Conservation (phyloP, 2,888 invertebrate species). For the Tuta absoluta region DNA sequence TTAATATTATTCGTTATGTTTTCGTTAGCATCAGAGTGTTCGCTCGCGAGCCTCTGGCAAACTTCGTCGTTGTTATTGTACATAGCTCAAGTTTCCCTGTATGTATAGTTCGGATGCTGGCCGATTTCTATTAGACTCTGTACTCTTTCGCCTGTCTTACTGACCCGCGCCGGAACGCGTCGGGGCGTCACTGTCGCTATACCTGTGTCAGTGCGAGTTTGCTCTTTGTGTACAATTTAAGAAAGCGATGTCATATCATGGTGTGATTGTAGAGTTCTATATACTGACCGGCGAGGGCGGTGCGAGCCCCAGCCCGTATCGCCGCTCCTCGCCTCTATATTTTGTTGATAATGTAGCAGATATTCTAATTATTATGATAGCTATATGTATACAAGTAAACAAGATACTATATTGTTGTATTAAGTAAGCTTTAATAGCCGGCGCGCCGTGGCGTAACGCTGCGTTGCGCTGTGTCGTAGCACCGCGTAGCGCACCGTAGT, state of each 20-base stretch:
- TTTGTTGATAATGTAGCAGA: constrained; percentile 58
- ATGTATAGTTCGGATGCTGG: constrained; percentile 17
- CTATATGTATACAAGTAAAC: constrained; percentile 55
- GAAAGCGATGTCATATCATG: constrained; percentile 71
- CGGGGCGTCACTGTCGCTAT: constrained; percentile 4
- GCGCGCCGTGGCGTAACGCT: constrained; percentile 8
- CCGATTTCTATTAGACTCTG: constrained; percentile 17
- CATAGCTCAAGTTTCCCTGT: constrained; percentile 13
- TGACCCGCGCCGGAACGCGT: neutral
- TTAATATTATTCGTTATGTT: neutral
- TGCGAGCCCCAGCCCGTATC: constrained; percentile 10
- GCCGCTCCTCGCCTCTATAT: constrained; percentile 41
- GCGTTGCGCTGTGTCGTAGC: neutral
- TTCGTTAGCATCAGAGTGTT: neutral
- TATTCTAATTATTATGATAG: constrained; percentile 49
- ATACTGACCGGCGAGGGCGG: constrained; percentile 34
- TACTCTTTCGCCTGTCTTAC: constrained; percentile 1
- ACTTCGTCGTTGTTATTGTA: constrained; percentile 19
- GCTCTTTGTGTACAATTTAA: constrained; percentile 40
- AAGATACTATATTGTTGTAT: constrained; percentile 23
- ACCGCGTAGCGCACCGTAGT: neutral
- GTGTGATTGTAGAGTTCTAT: constrained; percentile 58
- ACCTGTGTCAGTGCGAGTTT: neutral
- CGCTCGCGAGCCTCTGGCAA: neutral
- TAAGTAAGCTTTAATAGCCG: constrained; percentile 29